Evolutionary conservation across 2,113 vertebrate species (phyloP).

Genomic region (Madoqua kirkii): DNA sequence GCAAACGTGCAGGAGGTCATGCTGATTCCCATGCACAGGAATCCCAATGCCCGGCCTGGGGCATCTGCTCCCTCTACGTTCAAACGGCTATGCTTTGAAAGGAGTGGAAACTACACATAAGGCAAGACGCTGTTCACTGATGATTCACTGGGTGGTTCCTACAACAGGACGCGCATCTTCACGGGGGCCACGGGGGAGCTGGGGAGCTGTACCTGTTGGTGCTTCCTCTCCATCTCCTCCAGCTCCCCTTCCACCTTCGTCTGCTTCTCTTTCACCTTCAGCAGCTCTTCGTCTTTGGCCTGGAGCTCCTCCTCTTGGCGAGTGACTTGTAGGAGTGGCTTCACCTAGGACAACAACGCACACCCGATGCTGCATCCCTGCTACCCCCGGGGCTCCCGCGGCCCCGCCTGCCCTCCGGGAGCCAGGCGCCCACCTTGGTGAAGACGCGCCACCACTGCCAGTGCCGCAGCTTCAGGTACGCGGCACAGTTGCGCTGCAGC

Average conservation of each 20-base stretch:
- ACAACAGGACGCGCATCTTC: accelerated
- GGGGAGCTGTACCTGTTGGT: constrained; percentile 88
- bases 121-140: accelerated
- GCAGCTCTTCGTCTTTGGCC: constrained; percentile 96
- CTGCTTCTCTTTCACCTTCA: constrained; percentile 97
- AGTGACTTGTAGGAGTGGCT: constrained; percentile 98
- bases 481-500: constrained; percentile 97
- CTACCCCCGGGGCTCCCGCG: accelerated
- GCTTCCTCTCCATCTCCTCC: constrained; percentile 96
- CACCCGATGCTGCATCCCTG: accelerated
- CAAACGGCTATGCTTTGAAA: background rate
- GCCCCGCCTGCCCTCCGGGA: accelerated
- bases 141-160: background rate
- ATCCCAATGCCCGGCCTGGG: background rate
- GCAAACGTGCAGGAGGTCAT: too few relatives aligned
- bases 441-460: constrained; percentile 99
- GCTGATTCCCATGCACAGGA: background rate
- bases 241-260: constrained; percentile 94
- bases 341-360: constrained; percentile 84
- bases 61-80: background rate
- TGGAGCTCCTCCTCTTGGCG: constrained; percentile 97
- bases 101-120: background rate
- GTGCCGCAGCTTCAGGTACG: constrained; percentile 95
- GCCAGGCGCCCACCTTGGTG: constrained; percentile 86
- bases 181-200: accelerated